Percentiles rank a stretch among this genome's conserved stretches.
Conservation (phyloP, 1,140 invertebrate species). For the Apocrypta bakeri region DNA sequence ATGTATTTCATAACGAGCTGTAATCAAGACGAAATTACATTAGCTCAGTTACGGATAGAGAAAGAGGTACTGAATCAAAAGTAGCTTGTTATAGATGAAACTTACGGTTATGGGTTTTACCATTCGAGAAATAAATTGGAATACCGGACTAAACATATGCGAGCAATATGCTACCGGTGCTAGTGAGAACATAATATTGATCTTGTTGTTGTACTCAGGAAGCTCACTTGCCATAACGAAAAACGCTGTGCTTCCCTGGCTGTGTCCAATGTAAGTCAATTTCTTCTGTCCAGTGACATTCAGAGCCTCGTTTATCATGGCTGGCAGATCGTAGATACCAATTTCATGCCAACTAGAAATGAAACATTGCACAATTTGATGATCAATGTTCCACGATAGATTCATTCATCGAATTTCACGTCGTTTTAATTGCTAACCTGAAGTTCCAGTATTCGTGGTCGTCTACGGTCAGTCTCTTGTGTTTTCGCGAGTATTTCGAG, state of each 20-base stretch:
- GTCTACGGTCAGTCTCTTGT: constrained; percentile 59
- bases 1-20: constrained; percentile 55
- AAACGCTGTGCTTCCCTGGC: constrained; percentile 80
- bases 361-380: background rate
- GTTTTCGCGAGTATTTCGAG: constrained; percentile 78
- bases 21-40: constrained; percentile 9
- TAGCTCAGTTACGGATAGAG: too few relatives aligned
- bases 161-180: constrained; percentile 73
- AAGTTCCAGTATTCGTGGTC: constrained; percentile 84
- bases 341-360: constrained; percentile 73
- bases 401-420: background rate
- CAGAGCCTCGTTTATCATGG: constrained; percentile 66
- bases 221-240: constrained; percentile 71
- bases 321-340: constrained; percentile 53
- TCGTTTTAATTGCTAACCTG: constrained; percentile 65
- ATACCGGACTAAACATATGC: constrained; percentile 38
- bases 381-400: background rate
- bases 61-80: too few relatives aligned
- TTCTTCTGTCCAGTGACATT: constrained; percentile 71
- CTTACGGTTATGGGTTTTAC: constrained; percentile 35
- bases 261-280: constrained; percentile 78
- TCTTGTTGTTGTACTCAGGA: constrained; percentile 76
- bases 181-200: constrained; percentile 72
- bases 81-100: background rate
- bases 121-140: constrained; percentile 32